Conservation (phyloP, 2,113 vertebrate species). For the Pholis gunnellus region DNA sequence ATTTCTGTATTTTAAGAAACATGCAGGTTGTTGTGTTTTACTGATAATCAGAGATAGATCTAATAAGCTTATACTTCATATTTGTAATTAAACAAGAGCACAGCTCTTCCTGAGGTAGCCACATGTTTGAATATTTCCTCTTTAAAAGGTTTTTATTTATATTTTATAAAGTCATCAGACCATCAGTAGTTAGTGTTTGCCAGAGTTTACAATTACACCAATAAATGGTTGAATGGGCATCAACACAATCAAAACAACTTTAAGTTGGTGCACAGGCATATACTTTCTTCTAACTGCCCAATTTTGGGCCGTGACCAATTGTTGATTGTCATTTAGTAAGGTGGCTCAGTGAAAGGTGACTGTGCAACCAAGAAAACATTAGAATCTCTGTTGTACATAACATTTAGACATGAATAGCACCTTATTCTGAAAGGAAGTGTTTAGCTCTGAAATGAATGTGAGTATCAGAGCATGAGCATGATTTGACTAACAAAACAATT, state of each 20-base stretch:
- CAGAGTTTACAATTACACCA: background rate
- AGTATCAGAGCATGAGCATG: background rate
- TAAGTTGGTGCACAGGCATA: background rate
- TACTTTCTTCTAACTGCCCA: background rate
- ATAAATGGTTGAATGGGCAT: background rate
- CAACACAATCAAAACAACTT: background rate
- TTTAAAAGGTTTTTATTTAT: background rate
- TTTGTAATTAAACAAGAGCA: background rate
- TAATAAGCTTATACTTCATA: background rate
- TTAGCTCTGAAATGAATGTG: slow-evolving; percentile 28
- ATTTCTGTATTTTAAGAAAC: background rate
- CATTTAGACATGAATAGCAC: slow-evolving; percentile 35
- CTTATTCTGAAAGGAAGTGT: slow-evolving; percentile 41
- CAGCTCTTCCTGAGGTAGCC: background rate
- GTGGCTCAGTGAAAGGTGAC: background rate
- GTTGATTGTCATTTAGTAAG: background rate
- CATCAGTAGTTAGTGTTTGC: background rate
- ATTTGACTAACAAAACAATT: slow-evolving; percentile 58
- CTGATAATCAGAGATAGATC: background rate
- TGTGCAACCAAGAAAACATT: background rate
- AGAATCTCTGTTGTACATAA: slow-evolving; percentile 10
- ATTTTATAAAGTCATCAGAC: background rate
- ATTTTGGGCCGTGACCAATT: background rate
- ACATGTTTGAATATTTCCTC: background rate
- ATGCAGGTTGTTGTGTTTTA: background rate